Conservation (phyloP, 2,888 invertebrate species). For the Ophion slaviceki region DNA sequence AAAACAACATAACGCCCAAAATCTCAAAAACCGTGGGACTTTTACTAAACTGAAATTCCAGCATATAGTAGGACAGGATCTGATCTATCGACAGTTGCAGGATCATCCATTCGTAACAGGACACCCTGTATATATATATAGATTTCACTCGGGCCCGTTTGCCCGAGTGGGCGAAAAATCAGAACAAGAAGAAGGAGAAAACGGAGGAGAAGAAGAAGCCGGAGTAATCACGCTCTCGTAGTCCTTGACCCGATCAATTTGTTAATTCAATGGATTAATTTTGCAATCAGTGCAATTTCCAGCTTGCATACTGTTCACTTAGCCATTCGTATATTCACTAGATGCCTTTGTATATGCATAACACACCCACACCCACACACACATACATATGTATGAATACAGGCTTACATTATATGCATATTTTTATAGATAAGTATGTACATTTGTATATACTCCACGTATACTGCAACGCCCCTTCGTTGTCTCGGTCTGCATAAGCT, state of each 20-base stretch:
- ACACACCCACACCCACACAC: too few species aligned
- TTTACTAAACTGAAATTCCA: too few species aligned
- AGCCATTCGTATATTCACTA: conserved; percentile 38
- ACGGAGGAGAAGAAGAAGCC: conserved; percentile 20
- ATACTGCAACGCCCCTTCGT: too few species aligned
- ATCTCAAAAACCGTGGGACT: too few species aligned
- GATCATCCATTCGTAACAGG: too few species aligned
- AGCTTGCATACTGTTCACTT: conserved; percentile 62
- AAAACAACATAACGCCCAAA: too few species aligned
- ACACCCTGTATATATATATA: neutral
- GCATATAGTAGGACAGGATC: too few species aligned
- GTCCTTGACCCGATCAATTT: conserved; percentile 71
- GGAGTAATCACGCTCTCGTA: conserved; percentile 49
- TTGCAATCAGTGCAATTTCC: conserved; percentile 65
- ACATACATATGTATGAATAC: neutral
- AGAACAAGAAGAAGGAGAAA: neutral
- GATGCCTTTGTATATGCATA: neutral
- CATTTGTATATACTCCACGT: too few species aligned
- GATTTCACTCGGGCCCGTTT: neutral
- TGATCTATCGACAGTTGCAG: too few species aligned
- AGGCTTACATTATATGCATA: neutral
- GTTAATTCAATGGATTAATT: conserved; percentile 67
- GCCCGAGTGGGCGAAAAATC: conserved; percentile 36
- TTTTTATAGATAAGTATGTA: too few species aligned
- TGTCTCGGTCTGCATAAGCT: too few species aligned